A percentile compares a stretch with the other conserved stretches of the same genome.
Conservation (phyloP, 2,113 vertebrate species). For the Nothocercus julius region DNA sequence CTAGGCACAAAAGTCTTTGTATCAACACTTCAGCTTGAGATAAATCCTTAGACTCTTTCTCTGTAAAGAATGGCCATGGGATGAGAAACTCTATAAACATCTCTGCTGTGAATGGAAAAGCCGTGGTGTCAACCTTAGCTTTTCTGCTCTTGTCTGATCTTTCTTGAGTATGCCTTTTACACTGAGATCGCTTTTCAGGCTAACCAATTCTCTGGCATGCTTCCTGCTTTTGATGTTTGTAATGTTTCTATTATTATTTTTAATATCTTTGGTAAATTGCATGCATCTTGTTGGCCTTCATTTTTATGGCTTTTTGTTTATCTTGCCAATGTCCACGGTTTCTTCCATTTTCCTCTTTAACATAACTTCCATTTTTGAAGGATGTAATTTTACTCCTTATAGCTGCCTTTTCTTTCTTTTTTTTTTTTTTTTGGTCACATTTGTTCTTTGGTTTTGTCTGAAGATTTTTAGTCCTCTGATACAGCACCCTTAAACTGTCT, state of each 20-base stretch:
- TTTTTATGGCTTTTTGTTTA: background rate
- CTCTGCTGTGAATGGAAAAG: background rate
- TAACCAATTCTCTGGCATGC: background rate
- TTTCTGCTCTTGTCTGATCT: background rate
- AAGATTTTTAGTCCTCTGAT: background rate
- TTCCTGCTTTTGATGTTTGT: background rate
- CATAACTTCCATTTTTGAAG: background rate
- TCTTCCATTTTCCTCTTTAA: conserved; percentile 7
- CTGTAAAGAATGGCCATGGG: background rate
- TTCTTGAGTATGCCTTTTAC: background rate
- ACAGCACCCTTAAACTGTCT: background rate
- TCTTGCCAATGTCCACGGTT: background rate
- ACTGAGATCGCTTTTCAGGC: background rate
- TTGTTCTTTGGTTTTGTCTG: background rate
- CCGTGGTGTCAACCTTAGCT: background rate
- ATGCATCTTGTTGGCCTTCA: background rate
- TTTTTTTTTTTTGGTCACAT: background rate
- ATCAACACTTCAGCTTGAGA: conserved; percentile 46
- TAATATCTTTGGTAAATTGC: background rate
- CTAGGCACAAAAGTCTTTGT: conserved; percentile 24
- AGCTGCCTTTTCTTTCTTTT: background rate
- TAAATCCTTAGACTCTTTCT: conserved; percentile 16
- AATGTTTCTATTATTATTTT: background rate
- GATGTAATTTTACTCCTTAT: background rate
- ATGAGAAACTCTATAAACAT: conserved; percentile 16